Conservation (phyloP, 2,797 vertebrate genomes). For the Sphenopsis melanotis region DNA sequence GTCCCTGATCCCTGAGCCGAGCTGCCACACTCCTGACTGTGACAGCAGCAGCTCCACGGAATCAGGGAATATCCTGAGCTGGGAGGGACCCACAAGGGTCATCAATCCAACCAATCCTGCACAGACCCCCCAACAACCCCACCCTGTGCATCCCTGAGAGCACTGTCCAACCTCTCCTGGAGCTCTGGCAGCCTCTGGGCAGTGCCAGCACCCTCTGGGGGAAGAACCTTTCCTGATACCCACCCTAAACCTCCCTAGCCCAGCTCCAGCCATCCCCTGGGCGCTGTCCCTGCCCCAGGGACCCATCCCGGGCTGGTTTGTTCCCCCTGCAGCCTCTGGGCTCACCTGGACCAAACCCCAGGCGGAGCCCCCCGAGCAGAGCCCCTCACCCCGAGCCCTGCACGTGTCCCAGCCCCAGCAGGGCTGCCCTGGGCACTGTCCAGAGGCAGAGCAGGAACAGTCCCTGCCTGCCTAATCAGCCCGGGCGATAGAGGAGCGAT, state of each 20-base stretch:
- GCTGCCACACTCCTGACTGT: fast-evolving
- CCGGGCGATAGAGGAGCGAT: not conserved
- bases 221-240: fast-evolving
- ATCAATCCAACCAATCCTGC: fast-evolving
- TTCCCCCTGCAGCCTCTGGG: not conserved
- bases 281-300: not conserved
- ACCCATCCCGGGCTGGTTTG: not conserved
- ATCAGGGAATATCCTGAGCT: not conserved
- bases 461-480: not conserved
- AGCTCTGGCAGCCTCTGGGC: not conserved
- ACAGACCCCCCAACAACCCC: not conserved
- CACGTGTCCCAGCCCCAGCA: not conserved
- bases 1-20: not conserved
- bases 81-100: not conserved
- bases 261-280: not conserved
- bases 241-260: not conserved
- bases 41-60: not conserved
- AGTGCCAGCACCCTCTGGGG: not conserved
- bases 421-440: not conserved
- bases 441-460: not conserved
- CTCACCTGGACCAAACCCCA: not conserved
- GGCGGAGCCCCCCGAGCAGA: fast-evolving
- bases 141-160: not conserved
- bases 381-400: not conserved
- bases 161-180: fast-evolving